Percentiles rank a stretch among this genome's conserved stretches.
phyloP scores from a whole-genome alignment of 2,797 vertebrate genomes.

The Darevskia nairensis region DNA sequence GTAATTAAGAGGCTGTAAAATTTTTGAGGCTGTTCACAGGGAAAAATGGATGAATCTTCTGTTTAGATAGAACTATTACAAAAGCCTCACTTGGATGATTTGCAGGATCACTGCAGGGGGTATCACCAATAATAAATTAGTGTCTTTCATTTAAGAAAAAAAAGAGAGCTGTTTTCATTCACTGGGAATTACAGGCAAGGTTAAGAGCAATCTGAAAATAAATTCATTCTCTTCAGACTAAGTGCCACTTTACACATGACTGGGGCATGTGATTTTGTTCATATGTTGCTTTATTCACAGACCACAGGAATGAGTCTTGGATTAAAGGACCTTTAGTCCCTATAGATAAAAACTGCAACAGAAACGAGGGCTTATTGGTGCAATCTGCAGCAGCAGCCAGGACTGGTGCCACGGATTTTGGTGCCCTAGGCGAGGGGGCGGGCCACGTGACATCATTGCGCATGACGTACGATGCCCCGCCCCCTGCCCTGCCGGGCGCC shows the following conservation, averaged over 20 bases:
- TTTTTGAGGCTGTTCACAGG: conserved; percentile 43
- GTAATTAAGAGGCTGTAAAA: conserved; percentile 60
- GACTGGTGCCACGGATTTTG: too few relatives aligned
- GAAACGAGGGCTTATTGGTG: not conserved
- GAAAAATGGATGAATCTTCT: conserved; percentile 30
- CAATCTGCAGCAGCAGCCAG: not conserved
- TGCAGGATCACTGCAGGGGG: conserved; percentile 30
- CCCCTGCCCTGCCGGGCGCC: too few relatives aligned
- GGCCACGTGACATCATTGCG: too few relatives aligned
- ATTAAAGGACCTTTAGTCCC: not conserved
- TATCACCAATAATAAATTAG: conserved; percentile 53
- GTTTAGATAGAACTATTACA: conserved; percentile 2
- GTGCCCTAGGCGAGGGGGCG: too few relatives aligned
- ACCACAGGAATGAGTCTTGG: not conserved
- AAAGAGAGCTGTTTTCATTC: conserved; percentile 34
- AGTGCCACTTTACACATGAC: not conserved
- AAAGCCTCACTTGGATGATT: conserved; percentile 37
- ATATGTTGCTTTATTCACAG: not conserved
- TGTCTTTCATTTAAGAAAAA: not conserved
- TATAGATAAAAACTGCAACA: not conserved
- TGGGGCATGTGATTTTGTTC: not conserved
- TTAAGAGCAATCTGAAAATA: not conserved
- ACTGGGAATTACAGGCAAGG: conserved; percentile 34
- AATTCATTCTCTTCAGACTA: conserved; percentile 19
- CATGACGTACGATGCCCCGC: too few relatives aligned